phyloP scores from a whole-genome alignment of 2,797 vertebrate species.

The Rhabdophis nuchalis region DNA sequence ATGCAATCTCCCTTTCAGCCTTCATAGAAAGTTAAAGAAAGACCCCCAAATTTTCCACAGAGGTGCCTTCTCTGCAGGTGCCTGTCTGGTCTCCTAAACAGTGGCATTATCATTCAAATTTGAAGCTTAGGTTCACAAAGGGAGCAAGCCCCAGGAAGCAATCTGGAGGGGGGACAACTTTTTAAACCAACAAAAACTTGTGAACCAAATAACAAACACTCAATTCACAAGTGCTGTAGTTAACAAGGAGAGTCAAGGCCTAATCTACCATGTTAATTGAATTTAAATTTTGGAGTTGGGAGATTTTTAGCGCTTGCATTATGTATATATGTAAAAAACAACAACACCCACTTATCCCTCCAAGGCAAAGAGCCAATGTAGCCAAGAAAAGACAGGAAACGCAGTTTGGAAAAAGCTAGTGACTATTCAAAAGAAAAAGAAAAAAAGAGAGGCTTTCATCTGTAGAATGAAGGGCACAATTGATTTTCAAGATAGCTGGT shows the following conservation, averaged over 20 bases:
- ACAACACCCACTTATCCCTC: conserved; percentile 33
- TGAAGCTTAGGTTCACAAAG: conserved; percentile 34
- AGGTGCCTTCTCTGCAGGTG: conserved; percentile 29
- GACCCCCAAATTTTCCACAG: conserved; percentile 27
- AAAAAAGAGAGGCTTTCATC: conserved; percentile 21
- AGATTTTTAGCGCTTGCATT: conserved; percentile 58
- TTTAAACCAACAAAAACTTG: conserved; percentile 38
- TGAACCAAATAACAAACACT: conserved; percentile 55
- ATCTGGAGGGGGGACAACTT: background rate
- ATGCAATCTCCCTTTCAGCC: conserved; percentile 23
- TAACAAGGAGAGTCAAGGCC: conserved; percentile 57
- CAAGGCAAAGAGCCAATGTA: conserved; percentile 49
- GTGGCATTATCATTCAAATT: conserved; percentile 31
- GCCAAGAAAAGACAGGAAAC: conserved; percentile 57
- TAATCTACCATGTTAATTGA: conserved; percentile 65
- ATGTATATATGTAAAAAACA: conserved; percentile 31
- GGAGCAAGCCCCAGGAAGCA: background rate
- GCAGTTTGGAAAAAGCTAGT: conserved; percentile 35
- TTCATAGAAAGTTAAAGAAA: background rate
- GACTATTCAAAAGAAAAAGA: conserved; percentile 46
- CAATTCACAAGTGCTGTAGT: conserved; percentile 47
- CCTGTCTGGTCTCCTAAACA: conserved; percentile 24
- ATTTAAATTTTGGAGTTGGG: conserved; percentile 58
- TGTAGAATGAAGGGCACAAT: conserved; percentile 42
- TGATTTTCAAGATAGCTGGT: conserved; percentile 40